phyloP scores from a whole-genome alignment of 2,113 vertebrate genomes.

The Ariopsis seemanni region DNA sequence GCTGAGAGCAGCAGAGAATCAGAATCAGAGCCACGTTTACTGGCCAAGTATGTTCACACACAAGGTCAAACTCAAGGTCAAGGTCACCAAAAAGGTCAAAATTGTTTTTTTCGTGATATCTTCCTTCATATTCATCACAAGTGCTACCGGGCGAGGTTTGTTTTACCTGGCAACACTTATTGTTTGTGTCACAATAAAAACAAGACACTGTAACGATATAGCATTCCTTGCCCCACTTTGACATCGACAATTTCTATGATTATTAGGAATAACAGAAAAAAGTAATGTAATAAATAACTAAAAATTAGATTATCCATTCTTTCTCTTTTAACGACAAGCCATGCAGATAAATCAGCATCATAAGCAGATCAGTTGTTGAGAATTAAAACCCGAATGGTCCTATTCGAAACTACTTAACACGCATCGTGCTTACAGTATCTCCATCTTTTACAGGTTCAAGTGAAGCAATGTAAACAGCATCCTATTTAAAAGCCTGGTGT shows the following conservation, averaged over 20 bases:
- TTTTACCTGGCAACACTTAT: too few species aligned
- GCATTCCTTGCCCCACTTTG: neutral
- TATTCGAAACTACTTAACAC: neutral
- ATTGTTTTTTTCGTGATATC: too few species aligned
- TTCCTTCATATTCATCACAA: too few species aligned
- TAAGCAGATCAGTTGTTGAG: neutral
- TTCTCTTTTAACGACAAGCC: neutral
- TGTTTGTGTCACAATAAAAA: too few species aligned
- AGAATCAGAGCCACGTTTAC: too few species aligned
- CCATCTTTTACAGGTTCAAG: conserved; percentile 1
- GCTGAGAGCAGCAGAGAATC: too few species aligned
- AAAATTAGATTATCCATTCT: neutral
- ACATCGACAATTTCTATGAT: conserved; percentile 5
- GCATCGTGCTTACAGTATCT: conserved; percentile 16
- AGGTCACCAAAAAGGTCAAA: too few species aligned
- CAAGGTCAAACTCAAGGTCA: too few species aligned
- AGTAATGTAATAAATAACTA: neutral
- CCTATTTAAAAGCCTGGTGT: neutral
- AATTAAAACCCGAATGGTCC: conserved; percentile 14
- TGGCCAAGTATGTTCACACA: too few species aligned
- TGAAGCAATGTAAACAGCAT: conserved; percentile 14
- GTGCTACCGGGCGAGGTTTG: too few species aligned
- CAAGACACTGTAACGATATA: neutral
- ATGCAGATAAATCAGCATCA: neutral
- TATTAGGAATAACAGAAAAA: neutral